phyloP scores from a whole-genome alignment of 53 echinoderm and acorn worm genomes.

The Apostichopus leukothele region DNA sequence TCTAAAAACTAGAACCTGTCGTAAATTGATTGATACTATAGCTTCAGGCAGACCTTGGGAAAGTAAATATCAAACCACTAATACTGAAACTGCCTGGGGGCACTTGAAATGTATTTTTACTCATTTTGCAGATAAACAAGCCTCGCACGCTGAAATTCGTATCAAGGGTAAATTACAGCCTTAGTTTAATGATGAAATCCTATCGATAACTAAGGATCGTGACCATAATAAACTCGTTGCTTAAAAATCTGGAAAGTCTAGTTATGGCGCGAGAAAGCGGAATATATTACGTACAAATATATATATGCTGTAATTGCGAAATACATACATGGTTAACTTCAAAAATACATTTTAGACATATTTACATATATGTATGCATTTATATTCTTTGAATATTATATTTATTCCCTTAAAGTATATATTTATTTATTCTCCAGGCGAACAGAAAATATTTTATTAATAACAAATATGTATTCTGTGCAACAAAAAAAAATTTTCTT shows the following conservation, averaged over 20 bases:
- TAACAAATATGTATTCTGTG: no score
- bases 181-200: background rate
- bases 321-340: no score
- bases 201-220: background rate
- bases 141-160: background rate
- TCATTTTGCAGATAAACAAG: background rate
- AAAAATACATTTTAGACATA: no score
- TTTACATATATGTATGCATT: no score
- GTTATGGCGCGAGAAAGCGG: no score
- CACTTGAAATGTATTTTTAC: background rate
- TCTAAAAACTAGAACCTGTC: background rate
- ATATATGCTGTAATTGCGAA: no score
- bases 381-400: no score
- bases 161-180: background rate
- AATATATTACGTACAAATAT: no score
- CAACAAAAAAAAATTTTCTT: no score
- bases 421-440: no score
- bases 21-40: background rate
- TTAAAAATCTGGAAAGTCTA: background rate
- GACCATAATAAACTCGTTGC: background rate
- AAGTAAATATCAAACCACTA: background rate
- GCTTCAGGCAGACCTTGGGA: conserved; percentile 1
- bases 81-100: background rate
- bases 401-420: no score
- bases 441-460: no score